Conservation (phyloP, 2,113 vertebrate species). For the Ariopsis seemanni region DNA sequence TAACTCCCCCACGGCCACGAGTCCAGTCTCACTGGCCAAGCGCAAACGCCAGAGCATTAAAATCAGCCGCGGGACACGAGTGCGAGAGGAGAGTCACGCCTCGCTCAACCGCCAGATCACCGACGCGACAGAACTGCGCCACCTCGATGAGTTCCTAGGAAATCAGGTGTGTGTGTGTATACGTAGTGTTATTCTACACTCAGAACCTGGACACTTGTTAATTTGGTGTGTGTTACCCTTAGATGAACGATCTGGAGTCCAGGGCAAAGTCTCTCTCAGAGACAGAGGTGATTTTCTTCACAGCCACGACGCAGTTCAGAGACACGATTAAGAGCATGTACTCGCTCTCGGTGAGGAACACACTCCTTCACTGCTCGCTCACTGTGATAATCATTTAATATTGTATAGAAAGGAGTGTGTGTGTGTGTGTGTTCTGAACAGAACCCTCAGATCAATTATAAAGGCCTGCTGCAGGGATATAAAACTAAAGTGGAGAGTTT, state of each 20-base stretch:
- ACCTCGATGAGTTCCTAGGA: slow-evolving; percentile 92
- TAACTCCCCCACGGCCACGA: slow-evolving; percentile 52
- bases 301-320: slow-evolving; percentile 87
- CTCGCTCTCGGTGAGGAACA: slow-evolving; percentile 81
- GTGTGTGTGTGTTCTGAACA: slow-evolving; percentile 54
- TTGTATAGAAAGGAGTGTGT: not conserved
- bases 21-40: slow-evolving; percentile 55
- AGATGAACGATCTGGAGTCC: slow-evolving; percentile 87
- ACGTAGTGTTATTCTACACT: not conserved
- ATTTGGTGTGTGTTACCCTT: slow-evolving; percentile 17
- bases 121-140: slow-evolving; percentile 83
- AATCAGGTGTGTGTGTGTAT: slow-evolving; percentile 77
- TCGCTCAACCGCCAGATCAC: slow-evolving; percentile 83
- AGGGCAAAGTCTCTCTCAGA: slow-evolving; percentile 76
- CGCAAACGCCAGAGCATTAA: slow-evolving; percentile 67
- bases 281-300: slow-evolving; percentile 86
- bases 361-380: not conserved
- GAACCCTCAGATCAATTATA: slow-evolving; percentile 89
- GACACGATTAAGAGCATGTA: slow-evolving; percentile 93
- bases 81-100: slow-evolving; percentile 75
- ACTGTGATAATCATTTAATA: not conserved
- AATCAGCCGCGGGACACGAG: slow-evolving; percentile 83
- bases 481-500: slow-evolving; percentile 80
- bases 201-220: not conserved
- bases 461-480: slow-evolving; percentile 88